phyloP scores from a whole-genome alignment of 2,797 vertebrate genomes.

The Anabacerthia variegaticeps region DNA sequence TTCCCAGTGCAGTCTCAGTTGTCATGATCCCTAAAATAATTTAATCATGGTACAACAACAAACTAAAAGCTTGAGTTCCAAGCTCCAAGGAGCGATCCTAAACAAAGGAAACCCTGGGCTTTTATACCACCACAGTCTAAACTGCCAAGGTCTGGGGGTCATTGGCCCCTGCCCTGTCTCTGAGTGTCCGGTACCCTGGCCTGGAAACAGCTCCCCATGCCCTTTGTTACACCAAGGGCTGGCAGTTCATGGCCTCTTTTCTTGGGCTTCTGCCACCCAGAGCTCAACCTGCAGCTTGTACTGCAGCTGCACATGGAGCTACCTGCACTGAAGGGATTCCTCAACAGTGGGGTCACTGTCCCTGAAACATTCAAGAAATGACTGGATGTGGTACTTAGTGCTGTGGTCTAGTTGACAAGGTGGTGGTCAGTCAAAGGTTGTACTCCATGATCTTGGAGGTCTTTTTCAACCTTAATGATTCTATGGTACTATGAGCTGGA shows the following conservation, averaged over 20 bases:
- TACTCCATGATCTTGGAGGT: no score
- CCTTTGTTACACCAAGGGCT: neutral
- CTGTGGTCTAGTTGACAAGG: neutral
- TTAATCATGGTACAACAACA: neutral
- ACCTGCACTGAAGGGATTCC: neutral
- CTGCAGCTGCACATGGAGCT: neutral
- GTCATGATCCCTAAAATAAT: neutral
- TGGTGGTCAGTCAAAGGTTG: neutral
- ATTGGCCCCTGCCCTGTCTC: neutral
- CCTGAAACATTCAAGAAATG: neutral
- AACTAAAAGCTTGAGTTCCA: neutral
- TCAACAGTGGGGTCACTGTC: neutral
- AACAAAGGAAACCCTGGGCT: neutral
- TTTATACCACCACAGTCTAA: neutral
- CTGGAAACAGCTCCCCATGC: neutral
- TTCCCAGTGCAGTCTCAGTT: neutral
- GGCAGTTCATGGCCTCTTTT: neutral
- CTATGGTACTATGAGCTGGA: neutral
- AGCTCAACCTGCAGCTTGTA: neutral
- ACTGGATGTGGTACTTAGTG: neutral
- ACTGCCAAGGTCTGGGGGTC: neutral
- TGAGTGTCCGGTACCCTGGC: neutral
- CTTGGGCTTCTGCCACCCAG: neutral
- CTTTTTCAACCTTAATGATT: neutral
- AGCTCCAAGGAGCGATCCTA: neutral